A percentile compares a stretch with the other conserved stretches of the same genome.
Evolutionary conservation across 2,113 vertebrate genomes (phyloP).

Genomic region (Coptodon rendalli): DNA sequence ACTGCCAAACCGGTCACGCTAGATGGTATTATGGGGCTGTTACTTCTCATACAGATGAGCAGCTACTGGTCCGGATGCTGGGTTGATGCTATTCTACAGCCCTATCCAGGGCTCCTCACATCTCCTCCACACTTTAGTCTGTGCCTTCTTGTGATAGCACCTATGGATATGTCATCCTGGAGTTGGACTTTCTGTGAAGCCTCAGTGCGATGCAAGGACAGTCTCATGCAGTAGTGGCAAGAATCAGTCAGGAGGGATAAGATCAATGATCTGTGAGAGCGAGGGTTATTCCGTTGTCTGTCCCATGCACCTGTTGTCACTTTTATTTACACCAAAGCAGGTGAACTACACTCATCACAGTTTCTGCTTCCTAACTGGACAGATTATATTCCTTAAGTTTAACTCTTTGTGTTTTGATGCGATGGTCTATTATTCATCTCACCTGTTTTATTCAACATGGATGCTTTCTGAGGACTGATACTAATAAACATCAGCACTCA

Average conservation of each 20-base stretch:
- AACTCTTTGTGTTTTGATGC: accelerated
- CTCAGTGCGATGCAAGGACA: not conserved
- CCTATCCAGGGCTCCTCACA: accelerated
- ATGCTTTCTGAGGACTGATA: accelerated
- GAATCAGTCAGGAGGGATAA: not conserved
- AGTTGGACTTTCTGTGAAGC: not conserved
- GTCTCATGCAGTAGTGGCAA: not conserved
- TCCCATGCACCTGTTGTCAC: not conserved
- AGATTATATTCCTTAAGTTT: not conserved
- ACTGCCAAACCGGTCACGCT: accelerated
- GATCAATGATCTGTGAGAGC: not conserved
- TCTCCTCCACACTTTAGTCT: not conserved
- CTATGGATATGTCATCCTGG: not conserved
- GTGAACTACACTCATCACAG: accelerated
- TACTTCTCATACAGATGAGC: accelerated
- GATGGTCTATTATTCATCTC: not conserved
- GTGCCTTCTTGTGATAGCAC: accelerated
- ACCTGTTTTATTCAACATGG: not conserved
- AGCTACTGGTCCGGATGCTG: accelerated
- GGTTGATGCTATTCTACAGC: not conserved
- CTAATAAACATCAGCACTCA: not conserved
- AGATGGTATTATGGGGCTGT: accelerated
- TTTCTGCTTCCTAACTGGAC: not conserved
- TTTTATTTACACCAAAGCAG: not conserved
- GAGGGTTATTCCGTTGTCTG: accelerated